Conservation (phyloP, 2,888 invertebrate species). For the Orthosia gothica region DNA sequence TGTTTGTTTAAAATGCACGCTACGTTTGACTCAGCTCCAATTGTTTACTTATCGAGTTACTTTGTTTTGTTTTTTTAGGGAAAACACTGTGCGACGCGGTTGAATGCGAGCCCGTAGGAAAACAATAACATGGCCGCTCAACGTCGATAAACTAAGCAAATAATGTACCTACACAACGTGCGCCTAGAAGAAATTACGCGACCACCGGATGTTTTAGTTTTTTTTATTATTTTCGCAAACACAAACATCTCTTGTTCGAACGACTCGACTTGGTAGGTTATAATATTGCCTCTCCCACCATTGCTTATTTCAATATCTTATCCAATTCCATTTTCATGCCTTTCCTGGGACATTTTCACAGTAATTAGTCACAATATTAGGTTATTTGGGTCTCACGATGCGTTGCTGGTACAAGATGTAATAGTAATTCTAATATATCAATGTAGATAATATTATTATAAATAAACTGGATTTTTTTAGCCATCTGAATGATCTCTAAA, state of each 20-base stretch:
- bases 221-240: constrained; percentile 46
- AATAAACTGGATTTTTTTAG: too few species aligned
- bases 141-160: constrained; percentile 67
- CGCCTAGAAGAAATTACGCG: constrained; percentile 52
- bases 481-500: too few species aligned
- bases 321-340: neutral
- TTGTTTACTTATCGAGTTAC: constrained; percentile 81
- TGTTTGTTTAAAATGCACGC: constrained; percentile 67
- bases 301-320: neutral
- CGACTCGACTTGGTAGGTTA: neutral
- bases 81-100: constrained; percentile 74
- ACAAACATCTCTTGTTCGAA: constrained; percentile 28
- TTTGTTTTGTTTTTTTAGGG: constrained; percentile 83
- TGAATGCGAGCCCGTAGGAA: constrained; percentile 68
- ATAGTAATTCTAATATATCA: too few species aligned
- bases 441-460: too few species aligned
- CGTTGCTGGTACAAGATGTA: too few species aligned
- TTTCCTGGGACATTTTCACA: neutral
- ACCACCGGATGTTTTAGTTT: constrained; percentile 56
- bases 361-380: too few species aligned
- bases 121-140: constrained; percentile 69
- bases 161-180: constrained; percentile 53
- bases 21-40: constrained; percentile 73
- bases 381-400: too few species aligned
- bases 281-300: neutral